Evolutionary conservation across 2,113 vertebrate species (phyloP).

Genomic region (Aix galericulata): DNA sequence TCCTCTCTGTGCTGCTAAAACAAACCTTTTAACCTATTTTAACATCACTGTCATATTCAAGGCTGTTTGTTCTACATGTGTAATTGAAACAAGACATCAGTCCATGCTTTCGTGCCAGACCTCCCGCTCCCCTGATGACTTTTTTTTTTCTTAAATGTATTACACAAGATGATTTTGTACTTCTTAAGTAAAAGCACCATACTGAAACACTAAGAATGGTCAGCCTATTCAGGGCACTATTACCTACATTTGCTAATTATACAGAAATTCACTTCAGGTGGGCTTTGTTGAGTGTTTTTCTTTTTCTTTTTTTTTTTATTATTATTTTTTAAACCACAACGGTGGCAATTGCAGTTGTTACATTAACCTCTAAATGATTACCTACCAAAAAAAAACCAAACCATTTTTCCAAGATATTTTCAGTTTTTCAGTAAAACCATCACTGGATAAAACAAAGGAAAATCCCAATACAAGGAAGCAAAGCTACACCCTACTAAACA

Average conservation of each 20-base stretch:
- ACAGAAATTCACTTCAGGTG: neutral
- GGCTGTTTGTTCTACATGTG: slow-evolving; percentile 7
- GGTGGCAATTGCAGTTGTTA: neutral
- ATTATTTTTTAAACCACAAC: neutral
- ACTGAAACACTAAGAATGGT: neutral
- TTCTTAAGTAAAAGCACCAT: neutral
- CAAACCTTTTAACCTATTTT: slow-evolving; percentile 55
- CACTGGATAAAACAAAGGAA: neutral
- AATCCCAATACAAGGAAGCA: neutral
- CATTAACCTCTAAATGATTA: neutral
- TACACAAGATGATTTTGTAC: neutral
- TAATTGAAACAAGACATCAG: slow-evolving; percentile 55
- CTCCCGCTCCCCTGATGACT: fast-evolving
- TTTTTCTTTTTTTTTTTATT: neutral
- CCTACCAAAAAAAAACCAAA: neutral
- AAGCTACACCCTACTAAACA: neutral
- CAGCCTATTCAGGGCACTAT: neutral
- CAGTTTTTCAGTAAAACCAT: neutral
- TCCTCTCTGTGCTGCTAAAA: slow-evolving; percentile 25
- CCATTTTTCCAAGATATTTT: neutral
- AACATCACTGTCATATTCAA: neutral
- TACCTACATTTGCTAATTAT: neutral
- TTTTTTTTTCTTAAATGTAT: neutral
- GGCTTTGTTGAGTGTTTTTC: no score
- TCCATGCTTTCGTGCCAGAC: neutral